A percentile compares a stretch with the other conserved stretches of the same genome.
These are phyloP conservation scores for Falcaria lacertinaria DNA, from an alignment of 2,888 invertebrate genomes.

Conservation along the genomic window DNA sequence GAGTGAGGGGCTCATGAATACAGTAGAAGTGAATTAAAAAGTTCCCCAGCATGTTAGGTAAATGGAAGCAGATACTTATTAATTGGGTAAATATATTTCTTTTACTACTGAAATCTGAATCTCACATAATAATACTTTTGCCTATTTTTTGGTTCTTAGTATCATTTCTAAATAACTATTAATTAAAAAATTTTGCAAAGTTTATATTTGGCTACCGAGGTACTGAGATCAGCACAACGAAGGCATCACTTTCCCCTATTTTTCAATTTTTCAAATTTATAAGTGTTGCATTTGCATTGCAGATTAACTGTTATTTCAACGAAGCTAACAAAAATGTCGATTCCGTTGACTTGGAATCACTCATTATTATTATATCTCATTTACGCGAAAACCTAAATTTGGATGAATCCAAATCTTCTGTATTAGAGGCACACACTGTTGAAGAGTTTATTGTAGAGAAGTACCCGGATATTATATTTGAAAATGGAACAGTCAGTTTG, in stretches of 20 bases:
- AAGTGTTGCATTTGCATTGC: conserved; percentile 15
- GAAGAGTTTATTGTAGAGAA: conserved; percentile 63
- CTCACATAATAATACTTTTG: too few relatives aligned
- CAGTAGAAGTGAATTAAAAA: conserved; percentile 7
- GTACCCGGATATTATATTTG: conserved; percentile 73
- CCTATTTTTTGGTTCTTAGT: conserved; percentile 6
- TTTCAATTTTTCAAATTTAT: too few relatives aligned
- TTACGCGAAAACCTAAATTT: conserved; percentile 61
- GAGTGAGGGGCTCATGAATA: conserved; percentile 8
- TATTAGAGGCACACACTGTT: conserved; percentile 55
- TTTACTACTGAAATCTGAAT: neutral
- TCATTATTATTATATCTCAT: conserved; percentile 57
- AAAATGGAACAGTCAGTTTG: conserved; percentile 48
- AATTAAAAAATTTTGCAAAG: too few relatives aligned
- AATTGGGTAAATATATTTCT: conserved; percentile 58
- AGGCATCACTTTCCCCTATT: too few relatives aligned
- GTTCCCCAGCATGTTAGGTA: conserved; percentile 49
- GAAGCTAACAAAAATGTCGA: conserved; percentile 36
- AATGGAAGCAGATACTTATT: conserved; percentile 65
- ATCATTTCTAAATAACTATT: too few relatives aligned
- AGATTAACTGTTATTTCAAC: conserved; percentile 74
- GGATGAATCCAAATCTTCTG: conserved; percentile 63
- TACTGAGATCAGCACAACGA: too few relatives aligned
- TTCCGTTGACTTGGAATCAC: conserved; percentile 42
- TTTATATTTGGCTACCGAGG: too few relatives aligned